Evolutionary conservation across 2,888 invertebrate species (phyloP), one percentile per base, ranked within the genome.

Genomic region (Lepetodrilus schrolli): DNA sequence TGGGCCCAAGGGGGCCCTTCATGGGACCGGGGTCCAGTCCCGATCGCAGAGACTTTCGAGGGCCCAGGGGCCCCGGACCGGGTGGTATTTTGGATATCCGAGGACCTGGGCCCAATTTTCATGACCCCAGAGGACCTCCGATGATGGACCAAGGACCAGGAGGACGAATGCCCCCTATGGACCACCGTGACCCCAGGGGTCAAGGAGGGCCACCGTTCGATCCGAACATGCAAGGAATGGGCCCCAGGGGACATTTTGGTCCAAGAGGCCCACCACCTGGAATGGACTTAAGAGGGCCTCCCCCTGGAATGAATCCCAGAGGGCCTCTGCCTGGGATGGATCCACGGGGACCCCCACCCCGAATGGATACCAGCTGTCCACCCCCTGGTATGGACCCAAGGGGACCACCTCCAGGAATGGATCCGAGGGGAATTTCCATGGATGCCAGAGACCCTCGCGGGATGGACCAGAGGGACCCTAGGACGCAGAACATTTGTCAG

Each of bases 51-150:
- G 17, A 49, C 20, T n/a, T n/a, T n/a, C n/a, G n/a, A n/a, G 72
- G 76, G 47, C 66, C 75, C 72, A 70, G 79, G 78, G 13, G 77
- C 72, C 20, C 1, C 21, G 74, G 74, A n/a, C 72, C 77, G 48
- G 65, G 36, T 23, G 68, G 58, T 4, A 51, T 58, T 23, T 30
- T 34, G 3, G 58, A 58, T 34, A 58, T 58, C 30, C 13, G 58
- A 34, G 37, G 43, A 23, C 65, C 72, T 68, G 75, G 73, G 43
- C 17, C 74, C 26, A 66, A 66, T 34, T 37, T 71, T 68, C 23
- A 69, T 70, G 51, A 47, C 37, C 30, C 23, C 5, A 26, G 51
- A 13, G 51, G 51, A 23, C 51, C 50, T 21, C 50, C 26, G 1
- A 21, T 26, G 21, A 13, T 38, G n/a, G 51, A 58, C 17, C 23